These are phyloP conservation scores for Amazona vittata DNA, from an alignment of 2,113 vertebrate genomes.

Conservation along the genomic window DNA sequence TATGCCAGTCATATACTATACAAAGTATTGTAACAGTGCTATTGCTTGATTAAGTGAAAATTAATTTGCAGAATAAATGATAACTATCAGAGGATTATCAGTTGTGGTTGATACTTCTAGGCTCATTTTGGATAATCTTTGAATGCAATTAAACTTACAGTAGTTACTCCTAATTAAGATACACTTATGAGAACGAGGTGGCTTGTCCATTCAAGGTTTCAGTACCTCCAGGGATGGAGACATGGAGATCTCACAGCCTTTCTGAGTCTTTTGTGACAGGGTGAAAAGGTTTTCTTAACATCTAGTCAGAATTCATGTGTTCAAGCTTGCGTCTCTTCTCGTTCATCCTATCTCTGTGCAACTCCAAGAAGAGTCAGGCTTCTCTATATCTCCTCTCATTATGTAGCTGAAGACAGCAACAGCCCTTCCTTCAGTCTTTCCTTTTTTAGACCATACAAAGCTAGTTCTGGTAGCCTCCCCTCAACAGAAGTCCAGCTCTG, in stretches of 20 bases:
- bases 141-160: background rate
- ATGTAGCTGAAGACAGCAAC: background rate
- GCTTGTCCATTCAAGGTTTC: background rate
- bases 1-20: background rate
- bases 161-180: background rate
- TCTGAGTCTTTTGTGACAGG: background rate
- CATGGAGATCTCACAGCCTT: background rate
- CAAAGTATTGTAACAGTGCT: background rate
- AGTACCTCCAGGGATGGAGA: background rate
- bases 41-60: background rate
- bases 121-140: background rate
- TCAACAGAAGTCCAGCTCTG: background rate
- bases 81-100: background rate
- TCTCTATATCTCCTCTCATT: background rate
- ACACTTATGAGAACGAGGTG: background rate
- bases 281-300: background rate
- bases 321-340: background rate
- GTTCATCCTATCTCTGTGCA: too few species aligned
- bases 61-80: background rate
- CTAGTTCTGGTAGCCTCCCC: background rate
- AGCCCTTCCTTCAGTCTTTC: background rate
- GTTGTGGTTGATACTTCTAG: background rate
- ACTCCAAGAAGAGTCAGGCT: background rate
- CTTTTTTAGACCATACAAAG: background rate
- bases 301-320: background rate